These are phyloP conservation scores for Clepsis dumicolana DNA, from an alignment of 2,888 invertebrate species.

Conservation along the genomic window DNA sequence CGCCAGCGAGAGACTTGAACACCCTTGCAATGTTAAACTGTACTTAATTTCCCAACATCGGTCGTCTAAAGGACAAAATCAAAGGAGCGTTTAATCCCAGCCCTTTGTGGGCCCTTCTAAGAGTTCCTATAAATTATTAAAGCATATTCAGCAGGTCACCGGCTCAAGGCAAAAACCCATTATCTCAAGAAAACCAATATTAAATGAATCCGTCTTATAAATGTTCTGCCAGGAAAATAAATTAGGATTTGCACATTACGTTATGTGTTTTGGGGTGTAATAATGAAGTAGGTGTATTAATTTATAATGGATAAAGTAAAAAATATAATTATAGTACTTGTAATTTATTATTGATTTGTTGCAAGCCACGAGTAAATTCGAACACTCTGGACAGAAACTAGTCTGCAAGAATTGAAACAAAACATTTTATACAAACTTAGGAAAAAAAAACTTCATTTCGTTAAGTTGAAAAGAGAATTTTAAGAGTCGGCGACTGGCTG, in stretches of 20 bases:
- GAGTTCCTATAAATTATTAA: conserved; percentile 39
- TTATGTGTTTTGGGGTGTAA: background rate
- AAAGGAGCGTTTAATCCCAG: conserved; percentile 27
- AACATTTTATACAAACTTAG: no score
- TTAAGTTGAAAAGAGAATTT: no score
- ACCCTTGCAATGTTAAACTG: conserved; percentile 22
- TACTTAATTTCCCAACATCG: conserved; percentile 31
- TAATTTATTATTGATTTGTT: no score
- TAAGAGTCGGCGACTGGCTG: no score
- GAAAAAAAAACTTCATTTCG: no score
- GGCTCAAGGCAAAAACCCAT: conserved; percentile 1
- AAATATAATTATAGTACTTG: no score
- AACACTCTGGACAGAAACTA: no score
- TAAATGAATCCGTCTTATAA: conserved; percentile 26
- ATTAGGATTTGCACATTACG: background rate
- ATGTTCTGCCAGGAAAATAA: conserved; percentile 20
- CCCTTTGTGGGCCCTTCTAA: conserved; percentile 13
- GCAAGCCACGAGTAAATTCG: no score
- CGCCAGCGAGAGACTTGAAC: background rate
- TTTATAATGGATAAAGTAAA: no score
- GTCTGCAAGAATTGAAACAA: no score
- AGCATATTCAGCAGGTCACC: conserved; percentile 26
- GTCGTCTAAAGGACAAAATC: conserved; percentile 31
- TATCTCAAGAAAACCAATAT: conserved; percentile 25
- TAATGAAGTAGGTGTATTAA: no score